Base-by-base conservation (phyloP, 2,888 invertebrate genomes). In the Ypsolopha scabrella region DNA sequence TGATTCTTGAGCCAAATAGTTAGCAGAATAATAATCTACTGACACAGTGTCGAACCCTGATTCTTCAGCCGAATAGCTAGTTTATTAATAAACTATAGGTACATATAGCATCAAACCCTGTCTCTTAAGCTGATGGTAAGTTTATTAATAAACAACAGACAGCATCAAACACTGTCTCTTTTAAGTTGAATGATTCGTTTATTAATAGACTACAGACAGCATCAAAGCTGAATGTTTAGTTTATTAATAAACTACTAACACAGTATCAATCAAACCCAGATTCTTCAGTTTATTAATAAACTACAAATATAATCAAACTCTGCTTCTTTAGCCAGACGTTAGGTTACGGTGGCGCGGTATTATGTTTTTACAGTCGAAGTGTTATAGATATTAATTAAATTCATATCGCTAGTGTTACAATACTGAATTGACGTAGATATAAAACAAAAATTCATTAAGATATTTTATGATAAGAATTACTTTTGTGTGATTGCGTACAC, bases 401-500 rank as follows among this genome's bases (percentile, higher is more conserved):
- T 50, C 49, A 50, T 53, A 55, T 57, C 52, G 39, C 53, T 49
- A 58, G 39, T 57, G 53, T 51, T 57, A 50, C 48, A 48, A 46
- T 46, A n/a, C 46, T 46, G 46, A 46, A 46, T 24, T 46, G 46
- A 46, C 34, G 46, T 34, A 46, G 46, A 7, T n/a, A 34, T 46
- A n/a, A n/a, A 46, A 46, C 9, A 33, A 9, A 8, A 34, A 35
- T 2, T 8, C n/a, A 7, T 46, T 10, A 9, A 46, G 10, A 48
- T 37, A 37, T 13, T 48, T 38, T 11, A 34, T 47, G 33, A n/a
- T 33, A 47, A 36, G 36, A 10, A 14, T 44, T 44, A 24, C 14
- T 24, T 6, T 33, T 44, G 10, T 11, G 44, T 33, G 44, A 44
- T 46, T 46, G 46, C 39, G 36, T 54, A 63, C 65, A 67, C 67